These are phyloP conservation scores for Paradoxurus hermaphroditus DNA, from an alignment of 2,113 vertebrate species.

Conservation along the genomic window DNA sequence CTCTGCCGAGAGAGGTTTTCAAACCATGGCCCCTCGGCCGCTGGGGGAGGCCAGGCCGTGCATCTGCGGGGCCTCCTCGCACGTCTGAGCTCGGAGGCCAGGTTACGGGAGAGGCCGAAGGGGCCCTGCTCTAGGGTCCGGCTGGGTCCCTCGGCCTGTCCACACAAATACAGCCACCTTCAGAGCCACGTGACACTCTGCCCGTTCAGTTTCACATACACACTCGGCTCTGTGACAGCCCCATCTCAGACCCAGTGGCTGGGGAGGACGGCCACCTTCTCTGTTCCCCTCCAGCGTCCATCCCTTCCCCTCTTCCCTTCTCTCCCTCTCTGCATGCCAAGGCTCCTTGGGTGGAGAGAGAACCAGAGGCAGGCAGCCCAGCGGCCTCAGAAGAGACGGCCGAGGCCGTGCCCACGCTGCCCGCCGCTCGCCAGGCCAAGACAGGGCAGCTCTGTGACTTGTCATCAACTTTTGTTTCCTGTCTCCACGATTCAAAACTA, in stretches of 20 bases:
- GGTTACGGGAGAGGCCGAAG: neutral
- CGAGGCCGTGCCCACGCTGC: fast-evolving
- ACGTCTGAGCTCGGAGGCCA: neutral
- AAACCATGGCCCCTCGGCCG: neutral
- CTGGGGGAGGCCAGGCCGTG: neutral
- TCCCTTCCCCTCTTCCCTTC: neutral
- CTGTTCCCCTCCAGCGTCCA: neutral
- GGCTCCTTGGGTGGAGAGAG: neutral
- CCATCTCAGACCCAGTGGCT: neutral
- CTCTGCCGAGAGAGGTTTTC: conserved; percentile 21
- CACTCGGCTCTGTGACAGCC: neutral
- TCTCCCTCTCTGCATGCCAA: neutral
- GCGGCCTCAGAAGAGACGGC: neutral
- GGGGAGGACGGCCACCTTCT: neutral
- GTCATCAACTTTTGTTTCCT: neutral
- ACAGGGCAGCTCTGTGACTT: neutral
- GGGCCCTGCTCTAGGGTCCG: neutral
- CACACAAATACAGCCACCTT: neutral
- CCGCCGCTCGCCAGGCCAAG: fast-evolving
- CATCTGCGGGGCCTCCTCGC: neutral
- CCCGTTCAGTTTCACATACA: fast-evolving
- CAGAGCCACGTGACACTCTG: fast-evolving
- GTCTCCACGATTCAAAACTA: neutral
- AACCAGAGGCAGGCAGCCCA: neutral
- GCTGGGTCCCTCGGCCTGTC: neutral